Base-by-base conservation (phyloP, 2,797 vertebrate species). In the Schizopygopsis malacanthus region DNA sequence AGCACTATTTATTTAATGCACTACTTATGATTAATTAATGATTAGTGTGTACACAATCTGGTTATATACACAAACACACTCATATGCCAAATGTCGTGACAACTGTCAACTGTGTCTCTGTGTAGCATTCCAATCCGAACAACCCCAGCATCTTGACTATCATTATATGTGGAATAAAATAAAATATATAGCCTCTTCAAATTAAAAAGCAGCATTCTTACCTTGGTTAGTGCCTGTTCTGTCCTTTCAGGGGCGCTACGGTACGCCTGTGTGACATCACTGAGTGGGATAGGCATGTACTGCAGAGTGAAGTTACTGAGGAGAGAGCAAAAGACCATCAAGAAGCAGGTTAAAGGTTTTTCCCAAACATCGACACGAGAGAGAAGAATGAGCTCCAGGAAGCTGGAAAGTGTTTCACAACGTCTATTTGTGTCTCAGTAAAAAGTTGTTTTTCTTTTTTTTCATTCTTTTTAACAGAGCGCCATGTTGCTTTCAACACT, bases 261-360 rank as follows among this genome's bases (percentile, higher is more conserved):
- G 90, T 97, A 96, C 0, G 97, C 96, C 86, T 98, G 96, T 1
- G 96, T 96, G 92, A 97, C 95, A 89, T 98, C 97, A 2, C 96
- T 94, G 89, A 98, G 95, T 2, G 97, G 97, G 84, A 98, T 95
- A 87, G 97, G 97, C 97, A 98, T 98, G 93, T 96, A 97, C 82
- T 97, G 97, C 88, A 98, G 92, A 0, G 96, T 97, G 85, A 97
- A 97, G 94, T 98, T 98, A 93, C 97, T 98, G 88, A 63, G 72
- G 47, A 87, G 77, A 87, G 9, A 86, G 75, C 45, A 86, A 4
- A 81, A 85, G 63, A 65, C 63, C 63, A 65, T 33, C 12, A 1
- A 33, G 63, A 65, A 65, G 6, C 13, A 10, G 69, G 87, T 67
- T 81, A 28, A 59, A 79, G 59, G 79, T 11, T 43, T 45, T 20